phyloP scores from a whole-genome alignment of 2,888 invertebrate species.

The Corythucha ciliata region DNA sequence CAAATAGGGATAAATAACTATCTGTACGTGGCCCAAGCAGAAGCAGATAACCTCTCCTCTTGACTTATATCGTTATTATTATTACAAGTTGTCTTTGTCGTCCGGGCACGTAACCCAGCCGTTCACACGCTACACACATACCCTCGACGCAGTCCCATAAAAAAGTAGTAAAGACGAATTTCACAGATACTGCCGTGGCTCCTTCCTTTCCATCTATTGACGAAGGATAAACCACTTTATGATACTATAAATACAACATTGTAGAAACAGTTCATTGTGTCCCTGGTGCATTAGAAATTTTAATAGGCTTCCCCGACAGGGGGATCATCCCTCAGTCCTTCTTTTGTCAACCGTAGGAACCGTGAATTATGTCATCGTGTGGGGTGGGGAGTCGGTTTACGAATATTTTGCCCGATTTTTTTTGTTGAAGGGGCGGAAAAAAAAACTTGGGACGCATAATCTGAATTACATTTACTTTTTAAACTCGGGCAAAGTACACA shows the following conservation, averaged over 20 bases:
- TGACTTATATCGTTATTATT: conserved; percentile 21
- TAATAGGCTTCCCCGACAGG: too few species aligned
- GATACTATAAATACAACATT: conserved; percentile 21
- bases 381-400: too few species aligned
- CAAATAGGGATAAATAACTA: conserved; percentile 26
- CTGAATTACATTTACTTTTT: too few species aligned
- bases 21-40: conserved; percentile 21
- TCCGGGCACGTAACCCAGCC: conserved; percentile 21
- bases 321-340: background rate
- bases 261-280: conserved; percentile 22
- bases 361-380: conserved; percentile 19
- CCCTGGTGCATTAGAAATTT: too few species aligned
- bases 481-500: too few species aligned
- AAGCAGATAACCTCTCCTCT: conserved; percentile 23
- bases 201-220: conserved; percentile 14
- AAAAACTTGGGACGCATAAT: too few species aligned
- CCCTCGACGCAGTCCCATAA: conserved; percentile 10
- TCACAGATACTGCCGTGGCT: conserved; percentile 11
- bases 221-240: conserved; percentile 14
- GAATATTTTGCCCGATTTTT: too few species aligned
- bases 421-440: too few species aligned
- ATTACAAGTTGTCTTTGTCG: conserved; percentile 24
- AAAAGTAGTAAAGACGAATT: conserved; percentile 23
- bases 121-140: conserved; percentile 22
- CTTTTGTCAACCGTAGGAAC: conserved; percentile 11